Evolutionary conservation across 2,888 invertebrate genomes (phyloP), one percentile per base, ranked within the genome.

Genomic region (Bimastos eiseni): DNA sequence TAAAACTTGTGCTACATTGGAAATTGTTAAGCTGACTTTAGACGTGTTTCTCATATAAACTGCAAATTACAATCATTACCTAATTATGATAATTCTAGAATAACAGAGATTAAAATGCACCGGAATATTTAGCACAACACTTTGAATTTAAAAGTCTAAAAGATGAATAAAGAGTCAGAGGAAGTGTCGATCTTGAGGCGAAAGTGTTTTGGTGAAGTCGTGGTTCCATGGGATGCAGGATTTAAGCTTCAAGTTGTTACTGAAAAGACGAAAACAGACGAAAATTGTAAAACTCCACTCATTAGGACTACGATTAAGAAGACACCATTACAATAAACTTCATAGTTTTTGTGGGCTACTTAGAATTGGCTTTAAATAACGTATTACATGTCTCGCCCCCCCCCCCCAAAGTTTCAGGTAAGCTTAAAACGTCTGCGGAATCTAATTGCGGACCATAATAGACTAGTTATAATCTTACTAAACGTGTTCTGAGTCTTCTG

Each of bases 201-300:
- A 70, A n/a, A 8, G n/a, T 70, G 30, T 70, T 5, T n/a, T 13
- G 70, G n/a, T n/a, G n/a, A 17, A n/a, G 30, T 30, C 30, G 70
- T 70, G n/a, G 70, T 70, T 70, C 70, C 70, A 70, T n/a, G 70
- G 70, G n/a, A 70, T 70, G 70, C 70, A 70, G 70, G 70, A 70
- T 70, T 30, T 70, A 11, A n/a, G 70, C n/a, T n/a, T 70, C 70
- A 70, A 70, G n/a, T n/a, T n/a, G 70, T 70, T 8, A 70, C 70
- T 70, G n/a, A 70, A 70, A 70, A 41, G 15, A 41, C 49, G n/a
- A 49, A 24, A 49, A 24, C 49, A 49, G 70, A 70, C 30, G 11
- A 55, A 55, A 30, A 30, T 30, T 5, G 30, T 55, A 55, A 6
- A 4, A 55, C 3, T 24, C 55, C 24, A 55, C 30, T 55, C 55